Percentiles rank a stretch among this genome's conserved stretches.
These are phyloP conservation scores for Gila robusta DNA, from an alignment of 2,797 vertebrate genomes.

Conservation along the genomic window DNA sequence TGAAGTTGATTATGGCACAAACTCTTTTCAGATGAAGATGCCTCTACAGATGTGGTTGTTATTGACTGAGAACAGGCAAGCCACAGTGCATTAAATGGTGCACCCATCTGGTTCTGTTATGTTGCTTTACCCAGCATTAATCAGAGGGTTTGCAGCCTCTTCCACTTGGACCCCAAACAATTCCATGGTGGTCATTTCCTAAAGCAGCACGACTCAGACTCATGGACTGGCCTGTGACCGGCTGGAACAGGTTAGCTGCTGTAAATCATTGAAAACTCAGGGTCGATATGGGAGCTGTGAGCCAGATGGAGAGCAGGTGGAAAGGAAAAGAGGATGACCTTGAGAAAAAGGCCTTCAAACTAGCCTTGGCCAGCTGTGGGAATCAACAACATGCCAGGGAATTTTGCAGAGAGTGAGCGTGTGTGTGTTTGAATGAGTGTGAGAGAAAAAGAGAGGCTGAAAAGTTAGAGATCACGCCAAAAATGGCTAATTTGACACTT, in stretches of 20 bases:
- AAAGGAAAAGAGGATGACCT: constrained; percentile 43
- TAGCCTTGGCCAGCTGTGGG: constrained; percentile 22
- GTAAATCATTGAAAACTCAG: constrained; percentile 39
- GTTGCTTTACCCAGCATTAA: not conserved
- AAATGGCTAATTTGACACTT: constrained; percentile 48
- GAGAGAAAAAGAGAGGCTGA: constrained; percentile 13
- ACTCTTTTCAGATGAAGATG: constrained; percentile 13
- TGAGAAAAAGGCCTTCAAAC: constrained; percentile 39
- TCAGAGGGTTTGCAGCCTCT: not conserved
- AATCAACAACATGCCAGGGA: constrained; percentile 32
- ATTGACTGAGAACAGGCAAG: constrained; percentile 2
- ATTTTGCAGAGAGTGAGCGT: constrained; percentile 8
- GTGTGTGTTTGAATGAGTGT: not conserved
- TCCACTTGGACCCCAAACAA: constrained; percentile 10
- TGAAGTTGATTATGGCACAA: constrained; percentile 9
- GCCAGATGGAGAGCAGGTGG: constrained; percentile 47
- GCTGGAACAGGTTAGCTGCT: constrained; percentile 8
- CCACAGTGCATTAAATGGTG: not conserved
- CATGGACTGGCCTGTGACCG: not conserved
- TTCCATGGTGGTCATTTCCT: not conserved
- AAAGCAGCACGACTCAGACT: not conserved
- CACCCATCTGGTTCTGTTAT: constrained; percentile 3
- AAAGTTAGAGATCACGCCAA: constrained; percentile 36
- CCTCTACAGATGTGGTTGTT: constrained; percentile 30
- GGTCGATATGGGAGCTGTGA: not conserved